Base-by-base conservation (phyloP, 2,113 vertebrate genomes). In the Seriola aureovittata region DNA sequence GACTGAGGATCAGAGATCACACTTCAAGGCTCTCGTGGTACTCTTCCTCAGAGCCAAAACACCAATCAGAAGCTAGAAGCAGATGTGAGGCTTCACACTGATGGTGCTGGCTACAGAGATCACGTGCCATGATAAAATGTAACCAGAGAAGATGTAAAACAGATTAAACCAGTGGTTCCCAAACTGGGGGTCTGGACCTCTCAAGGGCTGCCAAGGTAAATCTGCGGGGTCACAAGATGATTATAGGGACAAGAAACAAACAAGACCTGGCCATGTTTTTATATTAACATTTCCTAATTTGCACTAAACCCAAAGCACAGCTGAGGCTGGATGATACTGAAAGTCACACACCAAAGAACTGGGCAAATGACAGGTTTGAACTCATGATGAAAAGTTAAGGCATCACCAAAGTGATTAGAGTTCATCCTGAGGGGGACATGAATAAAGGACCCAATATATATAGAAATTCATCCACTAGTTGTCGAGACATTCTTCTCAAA, bases 1-100 rank as follows among this genome's bases (percentile, higher is more conserved):
- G 72, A 76, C 77, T 65, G 44, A 87, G 44, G 55, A 34, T 9
- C 62, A 76, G 46, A 44, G 77, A 74, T 82, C 65, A 63, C 78
- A 89, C 80, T 71, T 90, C 74, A 78, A 71, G 62, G 73, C 75
- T 84, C 72, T 71, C 12, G 40, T 29, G 80, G 74, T 88, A 67
- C 78, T 63, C 40, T 12, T 66, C 70, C 38, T 75, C 59, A 17
- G 75, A 48, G 85, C 71, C 85, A 92, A 71, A 62, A 85, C 79
- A 82, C 81, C 76, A 84, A 44, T 76, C 77, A 78, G 58, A 81
- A 57, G 29, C 48, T 69, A 86, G 78, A 82, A 32, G 75, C 75
- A 88, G 80, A 74, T 80, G 62, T 65, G 69, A 40, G 73, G 69
- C 66, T 78, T 71, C 46, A 40, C 58, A 59, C 59, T 82, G 81